phyloP scores from a whole-genome alignment of 2,888 invertebrate species.

The Zaprionus bogoriensis region DNA sequence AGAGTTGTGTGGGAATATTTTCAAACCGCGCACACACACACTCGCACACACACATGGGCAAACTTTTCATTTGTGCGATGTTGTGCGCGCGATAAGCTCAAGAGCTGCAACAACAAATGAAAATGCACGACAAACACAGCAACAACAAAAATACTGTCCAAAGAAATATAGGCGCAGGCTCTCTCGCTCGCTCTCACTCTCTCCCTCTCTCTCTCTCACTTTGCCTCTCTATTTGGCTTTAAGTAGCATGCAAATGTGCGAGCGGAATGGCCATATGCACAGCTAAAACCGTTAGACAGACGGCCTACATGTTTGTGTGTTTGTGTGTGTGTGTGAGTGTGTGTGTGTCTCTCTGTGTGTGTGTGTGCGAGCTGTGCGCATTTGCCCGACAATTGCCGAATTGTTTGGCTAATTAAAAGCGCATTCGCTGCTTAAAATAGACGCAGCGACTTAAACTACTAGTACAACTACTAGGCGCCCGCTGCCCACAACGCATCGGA shows the following conservation, averaged over 20 bases:
- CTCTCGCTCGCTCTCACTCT: slow-evolving; percentile 23
- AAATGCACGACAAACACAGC: slow-evolving; percentile 50
- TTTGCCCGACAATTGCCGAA: slow-evolving; percentile 11
- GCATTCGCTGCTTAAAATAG: no score
- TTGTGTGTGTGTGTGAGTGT: not conserved
- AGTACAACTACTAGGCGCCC: no score
- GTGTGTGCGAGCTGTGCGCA: slow-evolving; percentile 1
- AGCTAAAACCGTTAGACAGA: slow-evolving; percentile 24
- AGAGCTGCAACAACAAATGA: slow-evolving; percentile 39
- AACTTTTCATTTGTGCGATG: slow-evolving; percentile 65
- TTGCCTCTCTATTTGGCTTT: slow-evolving; percentile 11
- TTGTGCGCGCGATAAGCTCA: slow-evolving; percentile 51
- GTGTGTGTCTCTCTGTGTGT: not conserved
- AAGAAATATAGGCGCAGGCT: slow-evolving; percentile 35
- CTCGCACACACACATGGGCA: slow-evolving; percentile 5
- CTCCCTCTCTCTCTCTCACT: slow-evolving; percentile 14
- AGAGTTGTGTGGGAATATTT: slow-evolving; percentile 64
- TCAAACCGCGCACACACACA: slow-evolving; percentile 11
- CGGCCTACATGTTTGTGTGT: not conserved
- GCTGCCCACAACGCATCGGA: no score
- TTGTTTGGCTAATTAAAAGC: slow-evolving; percentile 23
- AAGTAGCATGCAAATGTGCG: slow-evolving; percentile 36
- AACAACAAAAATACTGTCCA: slow-evolving; percentile 22
- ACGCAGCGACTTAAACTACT: no score
- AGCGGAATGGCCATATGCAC: slow-evolving; percentile 52